Percentiles rank a stretch among this genome's conserved stretches.
phyloP scores from a whole-genome alignment of 2,113 vertebrate species.

The Gopherus evgoodei region DNA sequence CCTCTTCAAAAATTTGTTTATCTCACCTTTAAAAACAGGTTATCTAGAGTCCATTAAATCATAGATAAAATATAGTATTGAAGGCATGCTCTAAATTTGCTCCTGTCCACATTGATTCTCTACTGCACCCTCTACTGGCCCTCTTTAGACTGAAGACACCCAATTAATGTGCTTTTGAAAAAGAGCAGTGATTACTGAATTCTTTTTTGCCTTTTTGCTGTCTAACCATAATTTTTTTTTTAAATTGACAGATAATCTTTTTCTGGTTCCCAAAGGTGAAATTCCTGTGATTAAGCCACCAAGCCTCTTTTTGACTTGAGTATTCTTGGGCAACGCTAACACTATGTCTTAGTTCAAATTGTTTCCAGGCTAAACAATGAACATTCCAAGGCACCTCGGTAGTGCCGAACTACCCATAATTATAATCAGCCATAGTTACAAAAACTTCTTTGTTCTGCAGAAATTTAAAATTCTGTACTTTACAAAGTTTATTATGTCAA shows the following conservation, averaged over 20 bases:
- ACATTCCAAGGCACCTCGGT: slow-evolving; percentile 67
- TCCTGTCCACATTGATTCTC: background rate
- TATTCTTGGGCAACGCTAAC: slow-evolving; percentile 51
- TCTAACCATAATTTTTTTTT: background rate
- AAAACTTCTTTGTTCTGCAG: slow-evolving; percentile 74
- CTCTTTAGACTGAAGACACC: background rate
- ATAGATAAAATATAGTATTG: background rate
- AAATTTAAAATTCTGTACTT: slow-evolving; percentile 63
- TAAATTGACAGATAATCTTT: background rate
- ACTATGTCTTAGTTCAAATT: slow-evolving; percentile 50
- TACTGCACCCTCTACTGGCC: background rate
- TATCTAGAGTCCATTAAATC: background rate
- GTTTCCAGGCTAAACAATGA: slow-evolving; percentile 76
- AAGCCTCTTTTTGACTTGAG: background rate
- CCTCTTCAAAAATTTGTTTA: background rate
- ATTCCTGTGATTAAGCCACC: slow-evolving; percentile 49
- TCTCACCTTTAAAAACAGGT: background rate
- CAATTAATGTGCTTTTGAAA: background rate
- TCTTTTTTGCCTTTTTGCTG: background rate
- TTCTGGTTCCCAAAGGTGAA: slow-evolving; percentile 13
- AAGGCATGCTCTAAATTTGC: background rate
- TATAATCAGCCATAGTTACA: slow-evolving; percentile 71
- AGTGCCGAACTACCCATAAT: slow-evolving; percentile 50
- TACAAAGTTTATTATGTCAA: slow-evolving; percentile 72
- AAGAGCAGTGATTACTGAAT: background rate